Evolutionary conservation across 2,888 invertebrate genomes (phyloP).

Genomic region (Mactromeris polynyma): DNA sequence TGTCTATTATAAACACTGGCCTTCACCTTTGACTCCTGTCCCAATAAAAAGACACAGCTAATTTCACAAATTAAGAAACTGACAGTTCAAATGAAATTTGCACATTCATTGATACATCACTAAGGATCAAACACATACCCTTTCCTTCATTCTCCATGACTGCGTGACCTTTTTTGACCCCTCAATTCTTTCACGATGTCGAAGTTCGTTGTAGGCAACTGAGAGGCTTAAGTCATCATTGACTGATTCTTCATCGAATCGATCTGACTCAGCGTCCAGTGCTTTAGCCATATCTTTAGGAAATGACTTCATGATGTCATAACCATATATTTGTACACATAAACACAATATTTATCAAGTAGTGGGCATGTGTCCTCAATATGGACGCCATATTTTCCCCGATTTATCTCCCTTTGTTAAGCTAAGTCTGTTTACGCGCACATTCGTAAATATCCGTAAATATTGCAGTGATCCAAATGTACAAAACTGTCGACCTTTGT

Average conservation of each 20-base stretch:
- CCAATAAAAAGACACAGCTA: not conserved
- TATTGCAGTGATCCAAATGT: not conserved
- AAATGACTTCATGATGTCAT: slow-evolving; percentile 49
- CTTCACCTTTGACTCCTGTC: not conserved
- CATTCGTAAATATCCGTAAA: slow-evolving; percentile 10
- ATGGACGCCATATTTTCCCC: slow-evolving; percentile 41
- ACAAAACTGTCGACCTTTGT: not conserved
- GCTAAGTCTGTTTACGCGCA: not conserved
- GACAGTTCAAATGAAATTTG: not conserved
- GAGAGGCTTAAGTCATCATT: slow-evolving; percentile 87
- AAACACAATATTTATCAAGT: not conserved
- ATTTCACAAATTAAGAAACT: not conserved
- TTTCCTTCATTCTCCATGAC: slow-evolving; percentile 95
- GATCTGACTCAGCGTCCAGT: slow-evolving; percentile 24
- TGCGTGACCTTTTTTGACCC: slow-evolving; percentile 91
- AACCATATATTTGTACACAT: not conserved
- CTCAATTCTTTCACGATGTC: slow-evolving; percentile 92
- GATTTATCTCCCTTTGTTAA: slow-evolving; percentile 27
- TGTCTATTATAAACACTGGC: not conserved
- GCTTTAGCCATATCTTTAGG: slow-evolving; percentile 56
- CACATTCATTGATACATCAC: not conserved
- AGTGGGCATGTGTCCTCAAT: slow-evolving; percentile 36
- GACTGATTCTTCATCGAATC: slow-evolving; percentile 78
- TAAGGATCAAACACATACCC: slow-evolving; percentile 79
- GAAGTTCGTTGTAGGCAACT: slow-evolving; percentile 91